Base-by-base conservation (phyloP, 2,888 invertebrate species). In the Trachelus iudaicus region DNA sequence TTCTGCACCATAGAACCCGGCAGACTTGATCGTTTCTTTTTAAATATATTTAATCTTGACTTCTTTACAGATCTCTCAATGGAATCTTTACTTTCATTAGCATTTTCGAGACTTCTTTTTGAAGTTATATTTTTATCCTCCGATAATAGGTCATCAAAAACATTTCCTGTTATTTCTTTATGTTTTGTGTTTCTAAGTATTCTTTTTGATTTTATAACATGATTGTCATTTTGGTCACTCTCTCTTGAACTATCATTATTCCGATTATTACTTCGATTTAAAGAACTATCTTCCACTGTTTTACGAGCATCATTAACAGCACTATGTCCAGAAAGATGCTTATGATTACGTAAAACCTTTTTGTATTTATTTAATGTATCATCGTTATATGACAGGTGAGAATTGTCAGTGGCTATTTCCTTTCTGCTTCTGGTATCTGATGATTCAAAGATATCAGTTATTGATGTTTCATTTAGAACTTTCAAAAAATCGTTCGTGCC, bases 201-300 rank as follows among this genome's bases (percentile, higher is more conserved):
- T 74, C 76, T 30, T 40, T 76, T 85, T 13, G 23, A 35, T 76
- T 80, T 86, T 33, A 80, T 40, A 35, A 83, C 76, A n/a, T 77
- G 68, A n/a, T 11, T 12, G 11, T 71, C 71, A 33, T 11, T 69
- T 1, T 40, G 40, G 15, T 40, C 15, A 15, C 40, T 40, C 9
- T 40, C 23, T 23, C 40, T 15, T 40, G 40, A 40, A 40, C 40
- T 40, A 40, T 40, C 23, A 23, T 4, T 40, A 40, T 4, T 6
- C 23, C 23, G 23, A 4, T 9, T 79, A 56, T 69, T 34, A 31
- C 81, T 85, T 3, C 69, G 13, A 71, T 77, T 34, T 30, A 11
- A 40, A 69, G 75, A 81, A 15, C 23, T 40, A 2, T 73, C 35
- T 34, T 73, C 35, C 35, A 23, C 34, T 73, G 23, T 34, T 73